phyloP scores from a whole-genome alignment of 1,140 invertebrate species.

The Notospermus geniculatus region DNA sequence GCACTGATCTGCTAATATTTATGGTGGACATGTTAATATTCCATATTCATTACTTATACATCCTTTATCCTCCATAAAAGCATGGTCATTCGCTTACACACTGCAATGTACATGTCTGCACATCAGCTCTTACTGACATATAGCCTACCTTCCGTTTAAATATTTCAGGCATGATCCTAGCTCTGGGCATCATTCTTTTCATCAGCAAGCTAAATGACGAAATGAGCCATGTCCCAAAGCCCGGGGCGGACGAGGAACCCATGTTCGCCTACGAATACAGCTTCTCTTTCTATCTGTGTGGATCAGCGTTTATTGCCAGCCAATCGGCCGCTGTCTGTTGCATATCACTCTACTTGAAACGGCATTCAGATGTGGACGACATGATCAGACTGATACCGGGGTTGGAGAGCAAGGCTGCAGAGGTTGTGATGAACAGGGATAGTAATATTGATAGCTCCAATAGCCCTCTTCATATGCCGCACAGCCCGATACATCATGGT shows the following conservation, averaged over 20 bases:
- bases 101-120: no score
- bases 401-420: constrained; percentile 25
- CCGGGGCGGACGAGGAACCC: constrained; percentile 18
- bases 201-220: constrained; percentile 50
- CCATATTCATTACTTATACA: no score
- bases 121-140: no score
- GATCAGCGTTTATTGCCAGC: constrained; percentile 35
- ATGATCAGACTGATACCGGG: constrained; percentile 36
- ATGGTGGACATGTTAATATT: no score
- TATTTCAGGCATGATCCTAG: constrained; percentile 39
- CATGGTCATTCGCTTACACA: no score
- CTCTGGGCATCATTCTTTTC: constrained; percentile 44
- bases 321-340: constrained; percentile 38
- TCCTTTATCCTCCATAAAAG: no score
- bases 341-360: constrained; percentile 38
- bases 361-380: constrained; percentile 28
- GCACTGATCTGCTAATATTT: no score
- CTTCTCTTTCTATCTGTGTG: constrained; percentile 46
- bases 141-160: no score
- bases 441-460: no score
- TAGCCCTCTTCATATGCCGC: no score
- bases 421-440: no score
- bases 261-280: constrained; percentile 40
- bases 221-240: constrained; percentile 30
- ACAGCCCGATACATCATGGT: no score